Percentiles rank a stretch among this genome's conserved stretches.
Evolutionary conservation across 2,113 vertebrate species (phyloP).

Genomic region (Colossoma macropomum): DNA sequence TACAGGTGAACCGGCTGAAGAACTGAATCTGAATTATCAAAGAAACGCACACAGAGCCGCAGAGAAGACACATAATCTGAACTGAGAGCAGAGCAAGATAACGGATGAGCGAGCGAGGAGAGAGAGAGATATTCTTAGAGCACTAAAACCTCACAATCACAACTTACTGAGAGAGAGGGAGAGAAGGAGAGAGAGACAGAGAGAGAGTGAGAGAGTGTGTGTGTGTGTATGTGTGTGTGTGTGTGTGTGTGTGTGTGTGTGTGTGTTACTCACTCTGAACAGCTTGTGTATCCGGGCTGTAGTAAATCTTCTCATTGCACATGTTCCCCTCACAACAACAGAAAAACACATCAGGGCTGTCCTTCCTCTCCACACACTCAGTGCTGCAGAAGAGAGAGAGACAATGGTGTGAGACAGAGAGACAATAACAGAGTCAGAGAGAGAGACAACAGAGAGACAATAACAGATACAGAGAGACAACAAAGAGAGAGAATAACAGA

Average conservation of each 20-base stretch:
- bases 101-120: background rate
- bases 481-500: background rate
- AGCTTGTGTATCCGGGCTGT: conserved; percentile 85
- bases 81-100: background rate
- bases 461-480: background rate
- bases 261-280: conserved; percentile 81
- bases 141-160: conserved; percentile 3
- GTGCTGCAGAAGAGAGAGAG: conserved; percentile 74
- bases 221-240: no score
- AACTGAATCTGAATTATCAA: background rate
- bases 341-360: conserved; percentile 96
- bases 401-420: background rate
- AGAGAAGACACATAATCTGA: no score
- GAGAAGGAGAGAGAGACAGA: no score
- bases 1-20: background rate
- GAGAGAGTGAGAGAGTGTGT: no score
- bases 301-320: conserved; percentile 95
- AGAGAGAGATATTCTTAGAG: conserved; percentile 12
- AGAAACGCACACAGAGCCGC: no score
- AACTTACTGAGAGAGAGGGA: background rate
- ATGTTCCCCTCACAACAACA: conserved; percentile 98
- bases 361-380: conserved; percentile 94
- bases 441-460: no score
- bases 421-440: background rate
- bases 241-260: conserved; percentile 10